phyloP scores from a whole-genome alignment of 2,888 invertebrate genomes.

The Clusia tigrina region DNA sequence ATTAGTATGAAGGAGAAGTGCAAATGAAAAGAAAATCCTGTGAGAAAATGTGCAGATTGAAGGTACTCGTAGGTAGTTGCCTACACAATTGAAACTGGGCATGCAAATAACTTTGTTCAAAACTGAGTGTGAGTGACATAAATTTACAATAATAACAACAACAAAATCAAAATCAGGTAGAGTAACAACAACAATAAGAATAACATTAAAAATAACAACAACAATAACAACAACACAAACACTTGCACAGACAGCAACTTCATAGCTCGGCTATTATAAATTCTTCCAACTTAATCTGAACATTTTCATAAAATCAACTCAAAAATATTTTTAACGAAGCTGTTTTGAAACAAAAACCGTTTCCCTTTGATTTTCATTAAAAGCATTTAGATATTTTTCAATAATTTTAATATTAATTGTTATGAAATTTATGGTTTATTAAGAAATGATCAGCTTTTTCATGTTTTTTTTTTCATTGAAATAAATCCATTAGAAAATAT shows the following conservation, averaged over 20 bases:
- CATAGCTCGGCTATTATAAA: conserved; percentile 61
- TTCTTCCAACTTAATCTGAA: conserved; percentile 44
- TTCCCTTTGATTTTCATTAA: conserved; percentile 44
- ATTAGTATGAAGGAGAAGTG: too few relatives aligned
- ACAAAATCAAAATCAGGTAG: too few relatives aligned
- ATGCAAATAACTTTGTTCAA: too few relatives aligned
- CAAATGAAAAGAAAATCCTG: too few relatives aligned
- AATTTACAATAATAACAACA: too few relatives aligned
- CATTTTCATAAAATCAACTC: conserved; percentile 29
- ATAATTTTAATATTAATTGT: neutral
- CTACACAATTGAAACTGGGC: too few relatives aligned
- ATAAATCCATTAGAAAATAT: conserved; percentile 23
- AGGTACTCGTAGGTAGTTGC: too few relatives aligned
- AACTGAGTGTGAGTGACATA: too few relatives aligned
- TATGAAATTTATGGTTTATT: too few relatives aligned
- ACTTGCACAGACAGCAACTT: conserved; percentile 65
- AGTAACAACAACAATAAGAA: neutral
- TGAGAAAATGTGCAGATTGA: too few relatives aligned
- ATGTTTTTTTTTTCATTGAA: conserved; percentile 13
- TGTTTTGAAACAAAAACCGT: conserved; percentile 54
- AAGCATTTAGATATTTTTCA: neutral
- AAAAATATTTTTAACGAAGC: neutral
- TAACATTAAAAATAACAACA: neutral
- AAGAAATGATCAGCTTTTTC: neutral
- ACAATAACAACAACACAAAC: conserved; percentile 25